These are phyloP conservation scores for Sclerurus mexicanus DNA, from an alignment of 2,113 vertebrate genomes.

Conservation along the genomic window DNA sequence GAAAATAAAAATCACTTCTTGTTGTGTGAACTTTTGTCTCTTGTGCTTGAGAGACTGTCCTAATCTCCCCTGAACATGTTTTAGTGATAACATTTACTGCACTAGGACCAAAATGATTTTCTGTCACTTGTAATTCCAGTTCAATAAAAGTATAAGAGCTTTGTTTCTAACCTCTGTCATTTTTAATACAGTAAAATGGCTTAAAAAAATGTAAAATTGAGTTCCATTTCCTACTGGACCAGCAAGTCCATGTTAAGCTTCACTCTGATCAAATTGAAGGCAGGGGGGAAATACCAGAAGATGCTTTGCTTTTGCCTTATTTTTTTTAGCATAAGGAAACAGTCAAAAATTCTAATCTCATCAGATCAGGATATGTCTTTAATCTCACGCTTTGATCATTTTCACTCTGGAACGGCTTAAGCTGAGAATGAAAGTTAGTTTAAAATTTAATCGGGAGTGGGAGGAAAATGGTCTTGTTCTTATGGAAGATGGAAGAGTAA, in stretches of 20 bases:
- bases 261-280: constrained; percentile 68
- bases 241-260: constrained; percentile 63
- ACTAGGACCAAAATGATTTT: constrained; percentile 79
- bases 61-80: constrained; percentile 72
- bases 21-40: constrained; percentile 68
- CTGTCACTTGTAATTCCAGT: constrained; percentile 79
- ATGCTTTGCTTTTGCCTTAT: neutral
- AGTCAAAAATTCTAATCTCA: constrained; percentile 61
- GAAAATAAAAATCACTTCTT: constrained; percentile 51
- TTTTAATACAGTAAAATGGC: constrained; percentile 78
- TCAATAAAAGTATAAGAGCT: constrained; percentile 74
- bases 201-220: constrained; percentile 74
- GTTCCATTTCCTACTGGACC: constrained; percentile 71
- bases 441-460: neutral
- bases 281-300: constrained; percentile 32
- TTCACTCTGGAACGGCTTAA: constrained; percentile 50
- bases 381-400: constrained; percentile 60
- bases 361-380: constrained; percentile 38
- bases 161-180: constrained; percentile 83
- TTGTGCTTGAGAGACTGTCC: constrained; percentile 66
- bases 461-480: neutral
- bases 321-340: neutral
- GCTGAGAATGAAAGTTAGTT: constrained; percentile 42
- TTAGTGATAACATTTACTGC: constrained; percentile 76
- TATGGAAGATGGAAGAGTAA: neutral